Conservation (phyloP, 1,140 invertebrate species). For the Sesamia nonagrioides region DNA sequence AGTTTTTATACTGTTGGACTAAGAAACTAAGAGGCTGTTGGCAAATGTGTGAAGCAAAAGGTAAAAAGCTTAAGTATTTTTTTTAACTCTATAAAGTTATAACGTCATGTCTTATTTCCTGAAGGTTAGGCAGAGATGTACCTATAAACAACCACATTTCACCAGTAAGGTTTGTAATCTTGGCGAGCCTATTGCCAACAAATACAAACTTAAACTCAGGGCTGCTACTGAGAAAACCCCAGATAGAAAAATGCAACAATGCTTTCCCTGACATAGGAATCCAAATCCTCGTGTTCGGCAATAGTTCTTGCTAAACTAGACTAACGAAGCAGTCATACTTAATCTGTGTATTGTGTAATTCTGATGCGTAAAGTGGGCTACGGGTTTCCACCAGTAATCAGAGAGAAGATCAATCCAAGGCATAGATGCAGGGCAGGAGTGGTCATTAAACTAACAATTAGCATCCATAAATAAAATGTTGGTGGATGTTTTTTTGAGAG, state of each 20-base stretch:
- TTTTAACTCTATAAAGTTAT: not conserved
- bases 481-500: not conserved
- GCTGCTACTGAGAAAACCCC: too few species aligned
- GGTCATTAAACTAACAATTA: not conserved
- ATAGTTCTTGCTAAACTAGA: too few species aligned
- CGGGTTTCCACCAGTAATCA: not conserved
- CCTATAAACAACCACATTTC: too few species aligned
- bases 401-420: not conserved
- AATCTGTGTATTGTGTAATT: too few species aligned
- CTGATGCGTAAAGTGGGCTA: not conserved
- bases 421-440: not conserved
- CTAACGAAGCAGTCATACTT: too few species aligned
- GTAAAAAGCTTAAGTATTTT: constrained; percentile 6
- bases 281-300: too few species aligned
- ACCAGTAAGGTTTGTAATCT: not conserved
- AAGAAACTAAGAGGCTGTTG: constrained; percentile 8
- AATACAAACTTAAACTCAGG: too few species aligned
- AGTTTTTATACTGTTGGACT: constrained; percentile 22
- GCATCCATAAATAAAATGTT: not conserved
- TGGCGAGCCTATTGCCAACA: too few species aligned
- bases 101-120: too few species aligned
- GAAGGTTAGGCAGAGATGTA: too few species aligned
- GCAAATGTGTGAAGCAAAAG: constrained; percentile 6
- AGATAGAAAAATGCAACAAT: too few species aligned
- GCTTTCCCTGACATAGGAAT: too few species aligned